phyloP scores from a whole-genome alignment of 2,888 invertebrate genomes.

The Idaea aversata region DNA sequence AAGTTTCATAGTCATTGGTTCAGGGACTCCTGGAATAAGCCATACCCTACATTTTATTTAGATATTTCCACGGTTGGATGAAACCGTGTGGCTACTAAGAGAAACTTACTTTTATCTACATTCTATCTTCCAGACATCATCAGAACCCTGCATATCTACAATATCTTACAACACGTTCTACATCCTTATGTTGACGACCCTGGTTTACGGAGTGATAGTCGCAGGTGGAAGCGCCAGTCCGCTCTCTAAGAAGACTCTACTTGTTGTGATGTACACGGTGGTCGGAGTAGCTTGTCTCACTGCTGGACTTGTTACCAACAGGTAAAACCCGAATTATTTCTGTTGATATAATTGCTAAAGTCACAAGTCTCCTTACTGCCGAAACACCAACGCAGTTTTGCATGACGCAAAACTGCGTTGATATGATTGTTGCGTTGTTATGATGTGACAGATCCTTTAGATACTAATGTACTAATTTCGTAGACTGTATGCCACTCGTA shows the following conservation, averaged over 20 bases:
- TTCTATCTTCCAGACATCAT: conserved; percentile 39
- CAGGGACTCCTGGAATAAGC: too few species aligned
- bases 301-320: conserved; percentile 52
- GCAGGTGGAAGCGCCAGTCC: conserved; percentile 53
- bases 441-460: too few species aligned
- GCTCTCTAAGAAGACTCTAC: conserved; percentile 55
- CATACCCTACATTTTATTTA: too few species aligned
- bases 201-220: conserved; percentile 57
- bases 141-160: conserved; percentile 46
- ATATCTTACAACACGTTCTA: conserved; percentile 59
- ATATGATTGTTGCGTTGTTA: too few species aligned
- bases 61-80: too few species aligned
- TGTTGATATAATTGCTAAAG: not conserved
- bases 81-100: too few species aligned
- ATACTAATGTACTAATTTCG: too few species aligned
- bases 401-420: too few species aligned
- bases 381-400: not conserved
- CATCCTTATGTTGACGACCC: conserved; percentile 58
- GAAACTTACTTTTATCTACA: not conserved
- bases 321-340: conserved; percentile 32
- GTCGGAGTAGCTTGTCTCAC: conserved; percentile 53
- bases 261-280: conserved; percentile 52
- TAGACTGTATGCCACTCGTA: too few species aligned
- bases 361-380: not conserved
- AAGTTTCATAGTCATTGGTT: too few species aligned